Evolutionary conservation across 2,797 vertebrate species (phyloP), one percentile per base, ranked within the genome.

Genomic region (Zalophus californianus): DNA sequence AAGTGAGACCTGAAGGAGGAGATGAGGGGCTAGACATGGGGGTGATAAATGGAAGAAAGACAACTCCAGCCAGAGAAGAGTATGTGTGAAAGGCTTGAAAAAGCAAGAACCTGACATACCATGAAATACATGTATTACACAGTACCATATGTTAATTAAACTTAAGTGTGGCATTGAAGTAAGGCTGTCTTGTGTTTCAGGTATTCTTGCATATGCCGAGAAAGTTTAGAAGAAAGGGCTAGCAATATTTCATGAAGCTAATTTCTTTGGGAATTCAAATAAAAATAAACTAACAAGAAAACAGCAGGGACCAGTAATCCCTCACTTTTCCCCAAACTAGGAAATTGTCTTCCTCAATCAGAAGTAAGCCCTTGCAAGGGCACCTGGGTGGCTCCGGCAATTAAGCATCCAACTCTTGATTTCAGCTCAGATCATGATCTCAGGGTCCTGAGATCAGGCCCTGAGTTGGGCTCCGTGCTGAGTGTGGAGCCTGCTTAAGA

Each of bases 271-370:
- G 16, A 86, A 89, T 73, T 88, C 64, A 89, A 82, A 75, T 75
- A 87, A 90, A 96, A 96, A 86, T 91, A 12, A 82, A 90, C 29
- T 6, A 62, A 82, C 44, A 86, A 94, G 54, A 91, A 97, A 95
- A 87, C 0, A 91, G 20, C 72, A 95, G 20, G 4, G 2, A 84
- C 44, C 38, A 91, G 83, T 77, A 89, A 72, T 56, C 41, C 20
- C 58, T 91, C 84, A 78, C 87, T 86, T 85, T 29, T 7, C 23
- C 35, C 60, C 32, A 85, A 94, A 48, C 2, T 78, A 86, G 35
- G 9, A 78, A 89, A 80, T 1, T 48, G 25, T 85, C 60, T 96
- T 91, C 44, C 52, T 93, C 73, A 85, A 80, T 62, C 50, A 96
- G 75, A 92, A 93, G 38, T 86, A 13, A 93, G 50, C 15, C 32